These are phyloP conservation scores for Apostichopus japonicus DNA, from an alignment of 35 echinoderm and acorn worm species.

Conservation along the genomic window DNA sequence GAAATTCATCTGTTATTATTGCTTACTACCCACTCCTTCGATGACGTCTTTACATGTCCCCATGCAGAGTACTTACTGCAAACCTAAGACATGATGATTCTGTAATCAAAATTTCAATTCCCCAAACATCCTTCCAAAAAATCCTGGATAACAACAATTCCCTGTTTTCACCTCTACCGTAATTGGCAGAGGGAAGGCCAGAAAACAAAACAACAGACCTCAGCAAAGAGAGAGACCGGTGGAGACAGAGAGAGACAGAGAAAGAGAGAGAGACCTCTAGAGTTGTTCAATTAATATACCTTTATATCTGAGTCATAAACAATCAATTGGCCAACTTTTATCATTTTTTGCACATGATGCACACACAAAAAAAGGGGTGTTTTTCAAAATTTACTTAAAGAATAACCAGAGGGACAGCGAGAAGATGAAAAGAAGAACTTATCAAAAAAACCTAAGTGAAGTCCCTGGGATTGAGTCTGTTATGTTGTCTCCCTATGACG, in stretches of 20 bases:
- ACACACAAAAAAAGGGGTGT: not conserved
- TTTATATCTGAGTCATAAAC: not conserved
- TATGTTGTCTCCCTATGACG: constrained; percentile 24
- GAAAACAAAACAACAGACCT: not conserved
- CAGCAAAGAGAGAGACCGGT: too few relatives aligned
- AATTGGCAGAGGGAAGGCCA: not conserved
- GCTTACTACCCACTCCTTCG: too few relatives aligned
- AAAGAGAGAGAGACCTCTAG: not conserved
- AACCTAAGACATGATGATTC: not conserved
- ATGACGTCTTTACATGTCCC: not conserved
- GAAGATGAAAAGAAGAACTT: constrained; percentile 8
- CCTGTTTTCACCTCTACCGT: not conserved
- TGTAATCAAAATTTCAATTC: constrained; percentile 5
- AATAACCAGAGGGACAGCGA: constrained; percentile 16
- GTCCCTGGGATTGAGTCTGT: constrained; percentile 15
- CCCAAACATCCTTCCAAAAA: not conserved
- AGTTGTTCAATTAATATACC: not conserved
- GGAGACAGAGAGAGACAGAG: not conserved
- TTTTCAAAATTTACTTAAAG: constrained; percentile 4
- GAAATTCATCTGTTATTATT: too few relatives aligned
- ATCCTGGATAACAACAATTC: not conserved
- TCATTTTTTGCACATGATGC: not conserved
- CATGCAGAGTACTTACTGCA: not conserved
- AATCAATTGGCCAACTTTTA: not conserved
- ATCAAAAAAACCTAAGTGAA: not conserved